A percentile compares a stretch with the other conserved stretches of the same genome.
Evolutionary conservation across 2,797 vertebrate species (phyloP).

Genomic region (Epinephelus awoara): DNA sequence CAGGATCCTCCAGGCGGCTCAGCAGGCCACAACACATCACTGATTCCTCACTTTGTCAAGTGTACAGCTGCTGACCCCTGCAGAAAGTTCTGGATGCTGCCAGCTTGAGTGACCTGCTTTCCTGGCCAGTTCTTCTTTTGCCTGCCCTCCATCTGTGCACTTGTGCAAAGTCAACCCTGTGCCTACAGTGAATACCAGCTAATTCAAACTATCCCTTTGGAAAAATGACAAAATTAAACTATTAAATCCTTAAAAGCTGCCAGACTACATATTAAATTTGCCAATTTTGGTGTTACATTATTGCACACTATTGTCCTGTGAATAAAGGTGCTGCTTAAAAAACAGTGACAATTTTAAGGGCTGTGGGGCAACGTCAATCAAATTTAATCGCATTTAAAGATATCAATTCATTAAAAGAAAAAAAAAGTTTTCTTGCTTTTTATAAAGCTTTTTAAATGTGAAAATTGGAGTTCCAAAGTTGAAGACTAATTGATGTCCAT

Average conservation of each 20-base stretch:
- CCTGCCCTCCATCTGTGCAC: conserved; percentile 26
- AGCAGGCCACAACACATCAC: conserved; percentile 54
- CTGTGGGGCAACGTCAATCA: too few relatives aligned
- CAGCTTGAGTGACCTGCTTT: conserved; percentile 38
- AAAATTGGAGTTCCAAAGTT: neutral
- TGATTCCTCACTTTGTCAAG: conserved; percentile 36
- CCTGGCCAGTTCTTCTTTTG: conserved; percentile 1
- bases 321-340: too few relatives aligned
- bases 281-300: neutral
- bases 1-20: conserved; percentile 44
- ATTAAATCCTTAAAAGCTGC: neutral
- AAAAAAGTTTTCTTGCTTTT: too few relatives aligned
- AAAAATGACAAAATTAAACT: neutral
- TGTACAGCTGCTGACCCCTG: conserved; percentile 63
- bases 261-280: neutral
- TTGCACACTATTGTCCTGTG: too few relatives aligned
- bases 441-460: too few relatives aligned
- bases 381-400: too few relatives aligned
- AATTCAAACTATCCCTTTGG: neutral
- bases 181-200: neutral
- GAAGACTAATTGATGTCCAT: neutral
- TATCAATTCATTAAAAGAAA: too few relatives aligned
- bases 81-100: conserved; percentile 55
- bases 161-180: conserved; percentile 33
- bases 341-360: too few relatives aligned